phyloP scores from a whole-genome alignment of 2,113 vertebrate species.

The Romanogobio albipinnatus region DNA sequence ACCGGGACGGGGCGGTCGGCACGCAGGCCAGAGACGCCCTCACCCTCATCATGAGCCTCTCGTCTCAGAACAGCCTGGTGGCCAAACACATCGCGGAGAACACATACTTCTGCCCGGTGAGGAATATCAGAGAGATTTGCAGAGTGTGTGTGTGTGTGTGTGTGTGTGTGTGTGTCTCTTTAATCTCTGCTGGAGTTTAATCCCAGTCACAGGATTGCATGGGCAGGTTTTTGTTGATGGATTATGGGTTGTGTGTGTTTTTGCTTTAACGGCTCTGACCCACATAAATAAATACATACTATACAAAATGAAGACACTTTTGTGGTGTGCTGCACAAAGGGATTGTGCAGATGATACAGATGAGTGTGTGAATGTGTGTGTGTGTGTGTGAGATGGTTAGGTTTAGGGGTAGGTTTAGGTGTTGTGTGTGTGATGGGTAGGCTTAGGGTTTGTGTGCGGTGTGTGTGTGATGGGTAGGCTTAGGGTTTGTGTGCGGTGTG shows the following conservation, averaged over 20 bases:
- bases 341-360: too few relatives aligned
- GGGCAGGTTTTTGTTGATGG: slow-evolving; percentile 11
- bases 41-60: slow-evolving; percentile 93
- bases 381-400: background rate
- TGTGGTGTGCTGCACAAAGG: too few relatives aligned
- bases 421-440: too few relatives aligned
- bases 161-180: background rate
- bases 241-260: slow-evolving; percentile 24
- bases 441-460: too few relatives aligned
- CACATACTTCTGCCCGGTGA: slow-evolving; percentile 97
- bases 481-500: too few relatives aligned
- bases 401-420: too few relatives aligned
- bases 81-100: slow-evolving; percentile 89
- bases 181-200: slow-evolving; percentile 47
- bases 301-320: too few relatives aligned
- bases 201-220: slow-evolving; percentile 33
- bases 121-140: slow-evolving; percentile 51
- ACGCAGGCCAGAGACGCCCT: slow-evolving; percentile 90
- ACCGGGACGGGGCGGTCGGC: slow-evolving; percentile 87
- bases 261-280: slow-evolving; percentile 16
- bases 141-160: background rate
- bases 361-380: background rate
- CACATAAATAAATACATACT: background rate
- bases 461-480: too few relatives aligned
- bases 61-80: slow-evolving; percentile 84